phyloP scores from a whole-genome alignment of 2,888 invertebrate species.

The Tipula helvola region DNA sequence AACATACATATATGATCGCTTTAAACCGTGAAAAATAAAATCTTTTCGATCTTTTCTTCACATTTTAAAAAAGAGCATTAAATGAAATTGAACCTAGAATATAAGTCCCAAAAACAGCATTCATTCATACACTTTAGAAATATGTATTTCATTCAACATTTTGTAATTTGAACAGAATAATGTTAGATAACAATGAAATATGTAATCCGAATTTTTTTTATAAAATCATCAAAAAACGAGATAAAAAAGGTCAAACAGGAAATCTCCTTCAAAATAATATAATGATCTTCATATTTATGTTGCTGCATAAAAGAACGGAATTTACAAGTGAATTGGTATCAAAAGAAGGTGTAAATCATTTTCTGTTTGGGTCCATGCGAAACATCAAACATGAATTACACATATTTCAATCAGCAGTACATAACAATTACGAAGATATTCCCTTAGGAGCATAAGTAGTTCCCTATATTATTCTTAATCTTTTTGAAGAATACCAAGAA shows the following conservation, averaged over 20 bases:
- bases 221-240: background rate
- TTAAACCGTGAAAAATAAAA: background rate
- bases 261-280: background rate
- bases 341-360: background rate
- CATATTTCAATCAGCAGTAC: background rate
- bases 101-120: background rate
- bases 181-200: background rate
- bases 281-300: background rate
- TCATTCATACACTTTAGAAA: background rate
- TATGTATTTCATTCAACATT: background rate
- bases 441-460: background rate
- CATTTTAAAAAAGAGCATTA: background rate
- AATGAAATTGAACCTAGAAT: background rate
- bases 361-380: background rate
- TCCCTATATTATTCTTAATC: background rate
- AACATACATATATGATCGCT: too few species aligned
- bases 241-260: background rate
- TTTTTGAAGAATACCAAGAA: background rate
- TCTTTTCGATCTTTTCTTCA: background rate
- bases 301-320: too few species aligned
- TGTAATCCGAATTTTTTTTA: background rate
- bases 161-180: background rate
- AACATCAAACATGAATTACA: background rate
- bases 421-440: background rate
- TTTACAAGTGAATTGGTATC: background rate